These are phyloP conservation scores for Chironomus riparius DNA, from an alignment of 2,888 invertebrate genomes.

Conservation along the genomic window DNA sequence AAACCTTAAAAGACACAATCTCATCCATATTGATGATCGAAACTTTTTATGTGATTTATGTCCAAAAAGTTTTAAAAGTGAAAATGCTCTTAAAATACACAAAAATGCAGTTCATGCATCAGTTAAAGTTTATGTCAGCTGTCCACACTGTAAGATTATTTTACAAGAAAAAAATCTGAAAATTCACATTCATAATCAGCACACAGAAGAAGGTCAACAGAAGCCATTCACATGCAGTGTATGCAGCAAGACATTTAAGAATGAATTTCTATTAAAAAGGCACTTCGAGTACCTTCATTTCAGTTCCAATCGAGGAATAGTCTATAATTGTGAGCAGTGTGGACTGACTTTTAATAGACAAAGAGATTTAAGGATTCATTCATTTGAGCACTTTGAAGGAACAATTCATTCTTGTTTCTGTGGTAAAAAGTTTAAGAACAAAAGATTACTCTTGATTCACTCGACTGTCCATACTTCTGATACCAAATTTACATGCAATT, in stretches of 20 bases:
- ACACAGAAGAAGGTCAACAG: slow-evolving; percentile 5
- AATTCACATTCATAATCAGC: neutral
- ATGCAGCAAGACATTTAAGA: slow-evolving; percentile 2
- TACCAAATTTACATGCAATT: neutral
- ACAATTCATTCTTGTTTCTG: neutral
- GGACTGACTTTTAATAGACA: neutral
- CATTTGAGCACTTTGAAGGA: slow-evolving; percentile 5
- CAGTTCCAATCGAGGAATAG: neutral
- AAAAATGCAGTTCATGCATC: neutral
- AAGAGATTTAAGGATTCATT: slow-evolving; percentile 1
- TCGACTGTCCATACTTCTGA: neutral
- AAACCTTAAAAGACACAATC: neutral
- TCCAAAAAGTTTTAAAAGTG: slow-evolving; percentile 1
- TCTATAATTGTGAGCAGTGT: neutral
- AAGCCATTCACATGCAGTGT: neutral
- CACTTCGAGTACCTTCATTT: neutral
- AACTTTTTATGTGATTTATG: slow-evolving; percentile 1
- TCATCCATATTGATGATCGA: neutral
- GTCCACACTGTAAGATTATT: neutral
- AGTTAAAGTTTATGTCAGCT: neutral
- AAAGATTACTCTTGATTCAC: neutral
- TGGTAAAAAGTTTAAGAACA: neutral
- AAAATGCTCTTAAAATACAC: neutral
- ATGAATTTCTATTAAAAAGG: neutral
- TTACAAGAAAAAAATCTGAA: neutral